Conservation (phyloP, 2,797 vertebrate genomes). For the Esox lucius region DNA sequence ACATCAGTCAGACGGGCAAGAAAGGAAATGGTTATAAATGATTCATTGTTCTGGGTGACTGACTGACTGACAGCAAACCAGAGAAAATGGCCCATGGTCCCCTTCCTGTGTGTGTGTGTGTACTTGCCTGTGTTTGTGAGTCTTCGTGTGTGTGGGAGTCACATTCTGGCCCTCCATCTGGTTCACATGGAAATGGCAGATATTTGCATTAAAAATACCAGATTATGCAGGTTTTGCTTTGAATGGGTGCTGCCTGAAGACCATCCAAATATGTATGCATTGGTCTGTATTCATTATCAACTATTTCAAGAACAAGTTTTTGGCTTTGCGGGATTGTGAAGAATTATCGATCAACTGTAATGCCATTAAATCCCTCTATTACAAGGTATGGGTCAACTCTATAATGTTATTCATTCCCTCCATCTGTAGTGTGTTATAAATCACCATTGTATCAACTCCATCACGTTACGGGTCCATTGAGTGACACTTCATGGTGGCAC, state of each 20-base stretch:
- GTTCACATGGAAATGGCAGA: conserved; percentile 53
- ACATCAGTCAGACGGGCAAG: conserved; percentile 58
- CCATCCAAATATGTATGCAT: conserved; percentile 51
- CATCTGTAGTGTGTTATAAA: background rate
- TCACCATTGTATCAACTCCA: background rate
- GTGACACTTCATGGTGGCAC: background rate
- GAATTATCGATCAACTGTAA: background rate
- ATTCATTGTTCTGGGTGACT: conserved; percentile 62
- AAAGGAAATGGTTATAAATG: conserved; percentile 66
- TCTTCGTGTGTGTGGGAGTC: conserved; percentile 27
- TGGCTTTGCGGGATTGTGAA: background rate
- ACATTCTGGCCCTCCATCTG: conserved; percentile 72
- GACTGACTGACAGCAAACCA: conserved; percentile 45
- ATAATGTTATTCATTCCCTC: conserved; percentile 18
- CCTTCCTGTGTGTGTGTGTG: conserved; percentile 25
- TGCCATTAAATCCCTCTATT: background rate
- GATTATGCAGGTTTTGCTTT: conserved; percentile 41
- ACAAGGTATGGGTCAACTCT: conserved; percentile 29
- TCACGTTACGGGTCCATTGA: background rate
- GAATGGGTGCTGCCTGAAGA: conserved; percentile 47
- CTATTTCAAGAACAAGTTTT: background rate
- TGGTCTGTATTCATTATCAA: conserved; percentile 10
- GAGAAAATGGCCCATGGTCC: conserved; percentile 49
- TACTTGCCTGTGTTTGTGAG: conserved; percentile 1
- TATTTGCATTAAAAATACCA: conserved; percentile 63